These are phyloP conservation scores for Halictus ligatus DNA, from an alignment of 2,888 invertebrate species.

Conservation along the genomic window DNA sequence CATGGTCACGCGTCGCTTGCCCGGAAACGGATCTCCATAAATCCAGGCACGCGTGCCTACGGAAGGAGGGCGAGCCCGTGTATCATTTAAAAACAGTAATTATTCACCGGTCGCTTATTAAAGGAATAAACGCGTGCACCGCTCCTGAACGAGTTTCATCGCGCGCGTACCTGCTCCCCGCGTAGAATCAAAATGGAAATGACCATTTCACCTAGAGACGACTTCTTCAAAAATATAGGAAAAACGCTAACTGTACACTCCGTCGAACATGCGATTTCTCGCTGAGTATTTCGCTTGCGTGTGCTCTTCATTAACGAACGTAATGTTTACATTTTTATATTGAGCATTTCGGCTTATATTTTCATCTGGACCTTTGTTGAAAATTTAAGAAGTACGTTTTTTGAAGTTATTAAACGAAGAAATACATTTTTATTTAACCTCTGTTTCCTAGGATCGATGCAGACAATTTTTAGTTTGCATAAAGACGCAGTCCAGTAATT, in stretches of 20 bases:
- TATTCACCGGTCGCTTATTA: slow-evolving; percentile 54
- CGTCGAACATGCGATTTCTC: neutral
- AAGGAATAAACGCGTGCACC: slow-evolving; percentile 12
- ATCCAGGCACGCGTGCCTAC: slow-evolving; percentile 63
- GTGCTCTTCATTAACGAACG: too few species aligned
- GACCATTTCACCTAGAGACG: slow-evolving; percentile 1
- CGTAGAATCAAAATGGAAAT: neutral
- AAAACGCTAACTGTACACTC: neutral
- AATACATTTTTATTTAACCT: too few species aligned
- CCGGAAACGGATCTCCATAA: slow-evolving; percentile 75
- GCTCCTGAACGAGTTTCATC: slow-evolving; percentile 10
- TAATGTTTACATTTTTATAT: too few species aligned
- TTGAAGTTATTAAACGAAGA: too few species aligned
- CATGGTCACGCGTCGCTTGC: slow-evolving; percentile 75
- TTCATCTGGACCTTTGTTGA: too few species aligned
- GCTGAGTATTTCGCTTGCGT: too few species aligned
- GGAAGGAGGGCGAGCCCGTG: slow-evolving; percentile 68
- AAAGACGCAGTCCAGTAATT: too few species aligned
- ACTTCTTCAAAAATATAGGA: neutral
- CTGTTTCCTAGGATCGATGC: too few species aligned
- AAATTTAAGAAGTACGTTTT: too few species aligned
- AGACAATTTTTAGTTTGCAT: too few species aligned
- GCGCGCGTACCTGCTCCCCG: neutral
- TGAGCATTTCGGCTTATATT: too few species aligned
- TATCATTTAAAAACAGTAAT: slow-evolving; percentile 68